A percentile compares a stretch with the other conserved stretches of the same genome.
phyloP scores from a whole-genome alignment of 2,888 invertebrate genomes.

The Hyles lineata region DNA sequence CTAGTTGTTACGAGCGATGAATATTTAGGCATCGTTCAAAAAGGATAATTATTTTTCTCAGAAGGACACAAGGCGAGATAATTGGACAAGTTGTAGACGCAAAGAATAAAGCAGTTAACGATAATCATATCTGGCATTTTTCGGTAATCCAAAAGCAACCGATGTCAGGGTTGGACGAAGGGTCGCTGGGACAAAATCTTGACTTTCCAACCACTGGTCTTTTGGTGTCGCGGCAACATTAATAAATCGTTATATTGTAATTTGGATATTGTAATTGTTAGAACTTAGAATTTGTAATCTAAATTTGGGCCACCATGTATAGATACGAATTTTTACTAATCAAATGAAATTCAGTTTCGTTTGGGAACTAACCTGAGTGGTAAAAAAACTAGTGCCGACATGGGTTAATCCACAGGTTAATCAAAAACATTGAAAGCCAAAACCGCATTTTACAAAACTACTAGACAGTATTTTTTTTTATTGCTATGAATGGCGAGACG shows the following conservation, averaged over 20 bases:
- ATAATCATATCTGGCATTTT: background rate
- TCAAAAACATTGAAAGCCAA: too few relatives aligned
- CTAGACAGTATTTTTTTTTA: too few relatives aligned
- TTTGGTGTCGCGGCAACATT: background rate
- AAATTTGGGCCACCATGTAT: too few relatives aligned
- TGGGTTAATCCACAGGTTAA: too few relatives aligned
- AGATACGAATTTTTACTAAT: too few relatives aligned
- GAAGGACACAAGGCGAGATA: background rate
- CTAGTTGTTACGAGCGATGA: background rate
- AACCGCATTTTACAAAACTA: too few relatives aligned
- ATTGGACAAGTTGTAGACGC: background rate
- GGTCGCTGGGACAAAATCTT: background rate
- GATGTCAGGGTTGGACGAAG: background rate
- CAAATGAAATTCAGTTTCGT: too few relatives aligned
- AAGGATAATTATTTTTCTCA: conserved; percentile 5
- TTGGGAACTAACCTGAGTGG: too few relatives aligned
- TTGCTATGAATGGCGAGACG: too few relatives aligned
- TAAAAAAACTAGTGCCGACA: too few relatives aligned
- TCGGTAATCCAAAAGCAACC: background rate
- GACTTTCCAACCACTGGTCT: background rate
- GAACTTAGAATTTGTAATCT: background rate
- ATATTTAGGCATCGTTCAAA: background rate
- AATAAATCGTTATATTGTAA: too few relatives aligned
- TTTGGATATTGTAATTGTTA: background rate
- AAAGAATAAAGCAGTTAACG: conserved; percentile 11